These are phyloP conservation scores for Apoda limacodes DNA, from an alignment of 2,888 invertebrate species.

Conservation along the genomic window DNA sequence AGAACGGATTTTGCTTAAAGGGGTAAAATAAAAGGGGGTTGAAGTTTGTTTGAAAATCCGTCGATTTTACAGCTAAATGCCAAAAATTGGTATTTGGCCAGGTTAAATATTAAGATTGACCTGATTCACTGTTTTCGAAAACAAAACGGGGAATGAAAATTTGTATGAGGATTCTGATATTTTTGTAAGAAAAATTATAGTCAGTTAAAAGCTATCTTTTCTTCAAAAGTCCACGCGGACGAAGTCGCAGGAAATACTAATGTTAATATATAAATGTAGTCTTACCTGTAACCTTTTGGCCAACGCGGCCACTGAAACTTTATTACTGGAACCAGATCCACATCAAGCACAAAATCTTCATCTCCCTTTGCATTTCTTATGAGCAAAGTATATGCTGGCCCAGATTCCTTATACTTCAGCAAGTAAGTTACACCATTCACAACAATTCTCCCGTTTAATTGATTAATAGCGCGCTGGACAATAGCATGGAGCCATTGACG, in stretches of 20 bases:
- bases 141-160: constrained; percentile 1
- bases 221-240: no score
- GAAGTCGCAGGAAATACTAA: no score
- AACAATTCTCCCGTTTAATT: constrained; percentile 32
- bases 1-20: no score
- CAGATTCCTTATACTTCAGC: constrained; percentile 45
- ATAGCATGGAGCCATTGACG: constrained; percentile 66
- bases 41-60: no score
- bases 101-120: no score
- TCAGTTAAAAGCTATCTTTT: no score
- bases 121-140: constrained; percentile 5
- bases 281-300: constrained; percentile 46
- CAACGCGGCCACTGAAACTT: constrained; percentile 49
- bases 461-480: constrained; percentile 50
- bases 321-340: constrained; percentile 68
- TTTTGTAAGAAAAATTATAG: no score
- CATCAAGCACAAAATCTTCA: constrained; percentile 39
- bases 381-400: constrained; percentile 68
- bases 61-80: no score
- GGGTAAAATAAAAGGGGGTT: no score
- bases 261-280: no score
- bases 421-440: constrained; percentile 37
- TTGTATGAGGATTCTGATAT: no score
- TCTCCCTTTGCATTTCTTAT: constrained; percentile 32
- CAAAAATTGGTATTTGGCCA: no score